Conservation (phyloP, 2,113 vertebrate genomes). For the Orientallactaga bullata region DNA sequence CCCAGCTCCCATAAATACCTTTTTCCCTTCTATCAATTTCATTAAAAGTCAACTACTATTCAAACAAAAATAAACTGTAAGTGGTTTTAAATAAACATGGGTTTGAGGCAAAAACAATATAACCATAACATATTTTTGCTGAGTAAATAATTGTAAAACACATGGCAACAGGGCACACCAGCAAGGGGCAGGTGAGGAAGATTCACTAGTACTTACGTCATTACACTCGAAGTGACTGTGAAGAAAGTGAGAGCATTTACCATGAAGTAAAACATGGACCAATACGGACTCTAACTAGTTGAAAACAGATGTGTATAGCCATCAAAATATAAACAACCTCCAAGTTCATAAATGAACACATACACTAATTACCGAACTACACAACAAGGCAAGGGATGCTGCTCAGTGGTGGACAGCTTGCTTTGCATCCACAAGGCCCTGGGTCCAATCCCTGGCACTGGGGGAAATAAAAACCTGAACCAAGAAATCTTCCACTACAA, state of each 20-base stretch:
- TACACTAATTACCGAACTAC: not conserved
- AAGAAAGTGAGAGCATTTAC: not conserved
- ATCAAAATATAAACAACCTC: not conserved
- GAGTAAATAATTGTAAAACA: not conserved
- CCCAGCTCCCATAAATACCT: too few relatives aligned
- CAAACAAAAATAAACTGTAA: conserved; percentile 35
- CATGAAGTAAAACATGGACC: too few relatives aligned
- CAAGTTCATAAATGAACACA: not conserved
- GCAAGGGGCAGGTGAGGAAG: not conserved
- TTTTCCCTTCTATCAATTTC: not conserved
- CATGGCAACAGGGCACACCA: not conserved
- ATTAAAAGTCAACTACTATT: not conserved
- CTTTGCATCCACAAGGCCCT: too few relatives aligned
- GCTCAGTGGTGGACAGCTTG: too few relatives aligned
- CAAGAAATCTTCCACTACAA: not conserved
- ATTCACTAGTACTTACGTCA: not conserved
- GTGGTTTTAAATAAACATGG: conserved; percentile 2
- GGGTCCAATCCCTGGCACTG: too few relatives aligned
- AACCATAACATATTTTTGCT: not conserved
- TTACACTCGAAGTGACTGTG: not conserved
- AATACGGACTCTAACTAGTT: not conserved
- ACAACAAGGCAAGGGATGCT: too few relatives aligned
- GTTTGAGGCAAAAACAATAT: not conserved
- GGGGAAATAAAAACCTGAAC: not conserved
- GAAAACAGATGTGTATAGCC: not conserved